A percentile compares a stretch with the other conserved stretches of the same genome.
Evolutionary conservation across 1,140 invertebrate species (phyloP).

Genomic region (Oppia nitens): DNA sequence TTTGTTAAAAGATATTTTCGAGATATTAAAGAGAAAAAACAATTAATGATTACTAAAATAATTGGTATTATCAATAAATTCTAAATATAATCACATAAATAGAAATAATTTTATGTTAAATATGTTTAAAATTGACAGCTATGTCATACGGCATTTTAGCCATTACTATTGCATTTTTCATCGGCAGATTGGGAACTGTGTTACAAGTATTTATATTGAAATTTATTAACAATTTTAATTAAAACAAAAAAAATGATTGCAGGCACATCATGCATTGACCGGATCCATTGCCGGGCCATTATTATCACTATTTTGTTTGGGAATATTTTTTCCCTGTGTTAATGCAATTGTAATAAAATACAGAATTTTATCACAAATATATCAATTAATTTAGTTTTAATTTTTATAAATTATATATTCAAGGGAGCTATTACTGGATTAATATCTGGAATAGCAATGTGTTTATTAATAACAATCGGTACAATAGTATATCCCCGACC

Average conservation of each 20-base stretch:
- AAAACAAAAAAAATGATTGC: neutral
- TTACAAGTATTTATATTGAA: neutral
- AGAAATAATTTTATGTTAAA: neutral
- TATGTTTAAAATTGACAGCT: neutral
- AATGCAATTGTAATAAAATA: neutral
- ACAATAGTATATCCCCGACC: neutral
- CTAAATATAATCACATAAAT: too few relatives aligned
- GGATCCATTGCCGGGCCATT: slow-evolving; percentile 1
- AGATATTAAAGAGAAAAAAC: neutral
- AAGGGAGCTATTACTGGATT: slow-evolving; percentile 2
- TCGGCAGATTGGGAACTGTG: slow-evolving; percentile 1
- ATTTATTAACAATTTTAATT: neutral
- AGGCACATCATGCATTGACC: neutral
- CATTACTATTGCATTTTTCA: neutral
- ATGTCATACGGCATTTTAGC: neutral
- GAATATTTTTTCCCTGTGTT: slow-evolving; percentile 3
- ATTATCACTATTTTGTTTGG: slow-evolving; percentile 3
- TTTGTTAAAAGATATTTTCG: slow-evolving; percentile 6
- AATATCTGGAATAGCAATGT: neutral
- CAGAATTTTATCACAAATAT: neutral
- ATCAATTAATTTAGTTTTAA: neutral
- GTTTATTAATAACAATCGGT: slow-evolving; percentile 4
- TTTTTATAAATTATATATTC: neutral
- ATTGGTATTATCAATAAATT: too few relatives aligned
- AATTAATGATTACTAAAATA: slow-evolving; percentile 5